Percentiles rank a stretch among this genome's conserved stretches.
These are phyloP conservation scores for Oreocharis arfaki DNA, from an alignment of 2,113 vertebrate species.

Conservation along the genomic window DNA sequence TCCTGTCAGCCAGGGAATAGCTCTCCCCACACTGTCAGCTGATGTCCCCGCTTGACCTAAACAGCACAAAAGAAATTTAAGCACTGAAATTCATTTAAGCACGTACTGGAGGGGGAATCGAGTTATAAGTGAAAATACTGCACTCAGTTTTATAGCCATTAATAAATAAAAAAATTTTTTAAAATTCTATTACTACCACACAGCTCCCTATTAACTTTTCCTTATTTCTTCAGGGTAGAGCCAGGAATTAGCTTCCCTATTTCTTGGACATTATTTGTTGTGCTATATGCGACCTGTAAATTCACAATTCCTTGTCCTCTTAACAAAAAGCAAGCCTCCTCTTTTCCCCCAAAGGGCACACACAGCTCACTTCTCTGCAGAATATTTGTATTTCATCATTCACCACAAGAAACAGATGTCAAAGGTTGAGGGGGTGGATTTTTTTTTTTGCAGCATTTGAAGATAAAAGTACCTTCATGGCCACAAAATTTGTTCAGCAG, in stretches of 20 bases:
- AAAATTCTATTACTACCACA: not conserved
- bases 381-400: not conserved
- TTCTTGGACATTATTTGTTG: not conserved
- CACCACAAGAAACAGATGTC: not conserved
- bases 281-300: not conserved
- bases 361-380: not conserved
- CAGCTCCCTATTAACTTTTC: not conserved
- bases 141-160: not conserved
- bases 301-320: not conserved
- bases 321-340: not conserved
- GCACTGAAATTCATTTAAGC: not conserved
- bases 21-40: not conserved
- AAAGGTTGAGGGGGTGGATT: not conserved
- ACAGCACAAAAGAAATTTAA: not conserved
- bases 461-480: not conserved
- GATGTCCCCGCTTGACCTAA: not conserved
- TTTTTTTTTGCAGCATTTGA: not conserved
- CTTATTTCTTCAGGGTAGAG: not conserved
- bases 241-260: not conserved
- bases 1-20: not conserved
- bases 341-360: not conserved
- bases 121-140: not conserved
- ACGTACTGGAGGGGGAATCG: not conserved
- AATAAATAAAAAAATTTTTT: not conserved
- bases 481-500: slow-evolving; percentile 27